Base-by-base conservation (phyloP, 2,113 vertebrate genomes). In the Triplophysa siluroides region DNA sequence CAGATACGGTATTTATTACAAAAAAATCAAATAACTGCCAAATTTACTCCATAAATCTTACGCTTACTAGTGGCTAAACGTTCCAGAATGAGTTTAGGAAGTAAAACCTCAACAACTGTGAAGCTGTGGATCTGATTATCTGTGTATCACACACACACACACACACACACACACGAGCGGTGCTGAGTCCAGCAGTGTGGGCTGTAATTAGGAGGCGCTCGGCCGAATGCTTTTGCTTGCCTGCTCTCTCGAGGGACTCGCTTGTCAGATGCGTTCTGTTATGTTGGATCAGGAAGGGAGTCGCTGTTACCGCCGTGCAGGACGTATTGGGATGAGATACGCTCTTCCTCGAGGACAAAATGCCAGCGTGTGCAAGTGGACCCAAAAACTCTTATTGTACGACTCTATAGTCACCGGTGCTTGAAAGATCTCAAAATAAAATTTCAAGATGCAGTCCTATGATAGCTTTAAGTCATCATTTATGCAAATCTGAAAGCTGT, bases 121-220 rank as follows among this genome's bases (percentile, higher is more conserved):
- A 67, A 45, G 12, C 67, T 64, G 41, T 50, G 33, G 60, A 76
- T 72, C 24, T 71, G 50, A 56, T 72, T 83, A 84, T 79, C 83
- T 89, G 82, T 88, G 87, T 85, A 87, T 86, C 69, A 87, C 78
- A 83, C 85, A 75, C 75, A 83, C 83, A 58, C 83, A 78, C 63
- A 70, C 84, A 83, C 86, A 85, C 81, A 86, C 88, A 83, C 76
- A 72, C 86, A 88, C 13, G 89, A 90, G 88, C 85, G 87, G 84
- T 87, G 88, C 87, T 91, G 86, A 90, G 85, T 85, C 79, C 84
- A 87, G 88, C 90, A 87, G 73, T 80, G 80, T 83, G 87, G 83
- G 84, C 76, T 71, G 73, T 90, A 90, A 90, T 91, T 87, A 91
- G 83, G 65, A 78, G 63, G 75, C 81, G 64, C 23, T 78, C 64